phyloP scores from a whole-genome alignment of 2,113 vertebrate species.

The Xenopus tropicalis region UCB_Xtro_10.0 CM004445.2:43436001-43436500 shows the following conservation, averaged over 20 bases:
- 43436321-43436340: constrained; percentile 15
- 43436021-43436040: constrained; percentile 11
- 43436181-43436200: constrained; percentile 24
- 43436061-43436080: constrained; percentile 27
- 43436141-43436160: constrained; percentile 44
- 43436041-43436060: constrained; percentile 24
- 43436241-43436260: neutral
- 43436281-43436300: constrained; percentile 37
- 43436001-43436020: constrained; percentile 28
- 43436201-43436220: constrained; percentile 31
- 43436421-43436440: too few species aligned
- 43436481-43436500: too few species aligned
- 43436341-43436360: constrained; percentile 6
- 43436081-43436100: constrained; percentile 33
- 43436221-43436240: constrained; percentile 8
- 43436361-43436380: neutral
- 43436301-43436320: constrained; percentile 17
- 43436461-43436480: too few species aligned
- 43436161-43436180: constrained; percentile 7
- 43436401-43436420: too few species aligned
- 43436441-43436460: too few species aligned
- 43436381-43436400: too few species aligned
- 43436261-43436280: constrained; percentile 25
- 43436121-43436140: constrained; percentile 28
- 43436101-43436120: constrained; percentile 26